Evolutionary conservation across 1,140 invertebrate genomes (phyloP), one percentile per base, ranked within the genome.

Genomic region (Drosophila pachea): DNA sequence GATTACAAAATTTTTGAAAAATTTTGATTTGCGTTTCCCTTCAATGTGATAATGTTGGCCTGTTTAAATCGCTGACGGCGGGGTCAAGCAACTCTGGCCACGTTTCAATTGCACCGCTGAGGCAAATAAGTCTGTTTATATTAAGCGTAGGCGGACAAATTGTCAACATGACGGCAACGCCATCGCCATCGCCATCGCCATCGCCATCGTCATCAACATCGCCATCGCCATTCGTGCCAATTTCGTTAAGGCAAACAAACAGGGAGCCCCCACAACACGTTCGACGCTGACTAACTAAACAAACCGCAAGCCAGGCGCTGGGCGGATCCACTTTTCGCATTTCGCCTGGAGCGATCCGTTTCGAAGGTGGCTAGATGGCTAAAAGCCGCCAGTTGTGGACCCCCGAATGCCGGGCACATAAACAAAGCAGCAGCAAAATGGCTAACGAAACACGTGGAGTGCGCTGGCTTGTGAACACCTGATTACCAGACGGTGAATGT

Each of bases 181-280:
- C 52, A 33, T 61, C 54, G 40, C 49, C 68, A 65, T 49, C 54
- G 40, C 49, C 68, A 65, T 49, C 54, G 40, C 49, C 68, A 65
- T 49, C 54, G 40, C 49, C 68, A 65, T 49, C 54, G 40, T 38
- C 68, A 65, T 49, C n/a, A n/a, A n/a, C n/a, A n/a, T n/a, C 54
- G 49, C 40, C 52, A 33, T 61, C 54, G 40, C 49, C 68, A 65
- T 49, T 68, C 65, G 68, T 79, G 73, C 76, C 76, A 76, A 79
- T 84, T 83, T 84, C 79, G 79, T 84, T 73, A 70, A 76, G 58
- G 76, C 66, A 83, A 83, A 76, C 73, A 84, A 84, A 78, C 75
- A 78, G 43, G 3, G 22, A 22, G n/a, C 62, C 22, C n/a, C 43
- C 8, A 38, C 40, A 50, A 48, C 35, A 7, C 7, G 14, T 31